Evolutionary conservation across 2,113 vertebrate species (phyloP), one percentile per base, ranked within the genome.

Genomic region (Misgurnus anguillicaudatus): DNA sequence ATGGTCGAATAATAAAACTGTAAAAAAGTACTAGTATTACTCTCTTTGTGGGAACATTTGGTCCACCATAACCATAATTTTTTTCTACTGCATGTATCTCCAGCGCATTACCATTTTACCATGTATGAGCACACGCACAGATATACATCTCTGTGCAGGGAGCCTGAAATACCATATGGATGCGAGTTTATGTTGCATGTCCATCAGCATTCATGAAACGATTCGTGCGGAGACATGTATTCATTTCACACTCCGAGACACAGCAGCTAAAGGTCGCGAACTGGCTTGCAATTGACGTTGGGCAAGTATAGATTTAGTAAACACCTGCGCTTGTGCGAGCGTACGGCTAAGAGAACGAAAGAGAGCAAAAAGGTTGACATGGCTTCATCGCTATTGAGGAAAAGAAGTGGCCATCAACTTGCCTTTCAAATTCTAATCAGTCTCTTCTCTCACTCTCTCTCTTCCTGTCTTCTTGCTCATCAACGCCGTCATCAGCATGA

Each of bases 401-500:
- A 61, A 69, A 78, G 61, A 65, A 57, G 65, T 24, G 55, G 73
- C 67, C 77, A 83, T 80, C 75, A 80, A 76, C 48, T 42, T 73
- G 74, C 61, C 64, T 78, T 82, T 83, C 71, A 78, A 47, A 80
- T 79, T 83, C 84, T 83, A 79, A 83, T 87, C 83, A 85, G 75
- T 78, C 83, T 80, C 84, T 67, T 24, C 73, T 75, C 21, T 74
- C 76, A 77, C 74, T 66, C 70, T 71, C 36, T 77, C 69, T 79
- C 74, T 86, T 77, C 75, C 71, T 80, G 68, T 86, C 62, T 68
- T 80, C 79, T 75, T 66, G 63, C 81, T 71, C 81, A 79, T 84
- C 81, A 69, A 82, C 82, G 84, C 80, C 63, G 81, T 91, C 86
- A 85, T 89, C 85, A 88, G 81, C 87, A 87, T 72, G 80, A 82